Percentiles rank a stretch among this genome's conserved stretches.
Evolutionary conservation across 2,113 vertebrate genomes (phyloP).

Genomic region (Tilapia sparmanii): DNA sequence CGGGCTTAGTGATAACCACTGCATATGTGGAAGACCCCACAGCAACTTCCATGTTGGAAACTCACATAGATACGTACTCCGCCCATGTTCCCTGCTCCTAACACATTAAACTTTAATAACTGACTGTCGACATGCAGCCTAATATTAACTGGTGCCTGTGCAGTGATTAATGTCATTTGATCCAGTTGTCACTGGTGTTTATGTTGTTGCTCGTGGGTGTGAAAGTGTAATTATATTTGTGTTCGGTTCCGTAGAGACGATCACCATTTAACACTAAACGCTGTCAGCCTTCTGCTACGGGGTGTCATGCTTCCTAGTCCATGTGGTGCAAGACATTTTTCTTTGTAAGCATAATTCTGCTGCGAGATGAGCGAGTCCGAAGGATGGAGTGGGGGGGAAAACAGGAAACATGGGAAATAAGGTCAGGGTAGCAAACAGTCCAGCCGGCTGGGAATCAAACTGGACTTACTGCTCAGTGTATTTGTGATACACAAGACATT

Average conservation of each 20-base stretch:
- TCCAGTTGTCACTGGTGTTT: background rate
- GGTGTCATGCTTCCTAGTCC: background rate
- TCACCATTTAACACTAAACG: background rate
- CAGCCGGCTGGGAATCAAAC: background rate
- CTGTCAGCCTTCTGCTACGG: background rate
- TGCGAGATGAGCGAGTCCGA: background rate
- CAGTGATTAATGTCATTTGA: background rate
- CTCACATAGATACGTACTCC: rapidly evolving
- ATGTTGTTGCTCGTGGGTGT: background rate
- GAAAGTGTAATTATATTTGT: background rate
- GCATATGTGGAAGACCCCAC: background rate
- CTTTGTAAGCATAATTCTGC: background rate
- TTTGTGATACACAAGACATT: background rate
- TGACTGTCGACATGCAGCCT: background rate
- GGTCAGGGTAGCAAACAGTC: background rate
- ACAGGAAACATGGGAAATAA: background rate
- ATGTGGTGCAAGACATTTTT: background rate
- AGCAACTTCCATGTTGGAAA: background rate
- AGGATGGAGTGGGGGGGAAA: background rate
- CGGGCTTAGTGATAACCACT: rapidly evolving
- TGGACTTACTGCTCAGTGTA: background rate
- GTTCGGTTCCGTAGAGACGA: background rate
- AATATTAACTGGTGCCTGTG: background rate
- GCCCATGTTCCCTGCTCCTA: background rate
- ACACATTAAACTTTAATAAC: background rate